These are phyloP conservation scores for Drosophila burlai DNA, from an alignment of 1,140 invertebrate species.

Conservation along the genomic window DNA sequence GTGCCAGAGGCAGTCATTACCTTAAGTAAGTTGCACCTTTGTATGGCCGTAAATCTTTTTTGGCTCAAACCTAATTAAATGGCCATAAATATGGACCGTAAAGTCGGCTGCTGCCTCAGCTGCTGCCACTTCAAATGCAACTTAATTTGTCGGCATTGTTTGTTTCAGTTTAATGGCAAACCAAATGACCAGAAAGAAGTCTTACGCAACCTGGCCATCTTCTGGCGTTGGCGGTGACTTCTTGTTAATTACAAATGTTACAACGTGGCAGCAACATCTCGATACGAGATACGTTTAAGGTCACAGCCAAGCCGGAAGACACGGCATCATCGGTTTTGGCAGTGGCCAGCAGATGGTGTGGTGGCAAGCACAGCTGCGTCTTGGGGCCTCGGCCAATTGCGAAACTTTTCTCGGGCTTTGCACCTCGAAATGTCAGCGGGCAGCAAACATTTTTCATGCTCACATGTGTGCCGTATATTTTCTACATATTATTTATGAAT, in stretches of 20 bases:
- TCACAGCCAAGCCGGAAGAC: conserved; percentile 76
- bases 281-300: conserved; percentile 67
- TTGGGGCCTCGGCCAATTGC: conserved; percentile 38
- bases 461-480: conserved; percentile 43
- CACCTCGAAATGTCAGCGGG: conserved; percentile 79
- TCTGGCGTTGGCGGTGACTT: conserved; percentile 30
- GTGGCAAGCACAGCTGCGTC: conserved; percentile 29
- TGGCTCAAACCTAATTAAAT: conserved; percentile 58
- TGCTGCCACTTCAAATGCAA: conserved; percentile 6
- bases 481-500: conserved; percentile 81
- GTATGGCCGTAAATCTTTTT: conserved; percentile 20
- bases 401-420: conserved; percentile 71
- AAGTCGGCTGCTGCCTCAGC: not conserved
- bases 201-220: conserved; percentile 53
- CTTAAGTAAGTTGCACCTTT: conserved; percentile 38
- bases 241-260: conserved; percentile 58
- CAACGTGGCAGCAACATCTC: conserved; percentile 46
- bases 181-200: conserved; percentile 45
- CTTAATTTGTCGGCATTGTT: conserved; percentile 55
- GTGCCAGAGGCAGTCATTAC: conserved; percentile 10
- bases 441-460: conserved; percentile 65
- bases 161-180: conserved; percentile 23
- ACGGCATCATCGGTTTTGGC: conserved; percentile 7
- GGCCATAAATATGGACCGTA: conserved; percentile 40
- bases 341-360: not conserved